Percentiles rank a stretch among this genome's conserved stretches.
These are phyloP conservation scores for Drosophila trichaetosa DNA, from an alignment of 2,888 invertebrate species.

Conservation along the genomic window DNA sequence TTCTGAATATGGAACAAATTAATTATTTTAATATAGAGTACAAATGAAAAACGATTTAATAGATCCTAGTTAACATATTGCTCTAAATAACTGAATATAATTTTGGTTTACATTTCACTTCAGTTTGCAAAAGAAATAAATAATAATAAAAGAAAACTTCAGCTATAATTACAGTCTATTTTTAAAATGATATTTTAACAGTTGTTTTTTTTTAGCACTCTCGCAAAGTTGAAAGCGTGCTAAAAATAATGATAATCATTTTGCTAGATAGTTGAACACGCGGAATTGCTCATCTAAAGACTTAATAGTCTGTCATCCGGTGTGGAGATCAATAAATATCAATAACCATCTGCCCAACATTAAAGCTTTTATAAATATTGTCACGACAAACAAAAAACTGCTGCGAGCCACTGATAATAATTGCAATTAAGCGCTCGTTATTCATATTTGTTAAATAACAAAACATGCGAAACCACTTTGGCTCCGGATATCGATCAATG, in stretches of 20 bases:
- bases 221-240: conserved; percentile 45
- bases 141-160: neutral
- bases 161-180: neutral
- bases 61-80: neutral
- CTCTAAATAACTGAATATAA: neutral
- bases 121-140: neutral
- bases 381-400: conserved; percentile 46
- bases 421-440: conserved; percentile 63
- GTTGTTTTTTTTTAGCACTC: neutral
- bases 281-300: conserved; percentile 40
- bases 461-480: conserved; percentile 55
- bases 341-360: conserved; percentile 27
- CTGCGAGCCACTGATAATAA: conserved; percentile 40
- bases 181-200: neutral
- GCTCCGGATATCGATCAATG: conserved; percentile 13
- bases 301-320: conserved; percentile 41
- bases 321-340: conserved; percentile 49
- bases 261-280: conserved; percentile 46
- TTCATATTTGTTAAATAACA: conserved; percentile 56
- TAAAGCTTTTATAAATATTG: conserved; percentile 58
- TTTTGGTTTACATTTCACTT: neutral
- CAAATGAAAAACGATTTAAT: neutral
- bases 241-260: conserved; percentile 44
- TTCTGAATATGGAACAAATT: neutral
- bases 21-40: neutral